These are phyloP conservation scores for Drosophila guanche DNA, from an alignment of 1,140 invertebrate genomes.

Conservation along the genomic window DNA sequence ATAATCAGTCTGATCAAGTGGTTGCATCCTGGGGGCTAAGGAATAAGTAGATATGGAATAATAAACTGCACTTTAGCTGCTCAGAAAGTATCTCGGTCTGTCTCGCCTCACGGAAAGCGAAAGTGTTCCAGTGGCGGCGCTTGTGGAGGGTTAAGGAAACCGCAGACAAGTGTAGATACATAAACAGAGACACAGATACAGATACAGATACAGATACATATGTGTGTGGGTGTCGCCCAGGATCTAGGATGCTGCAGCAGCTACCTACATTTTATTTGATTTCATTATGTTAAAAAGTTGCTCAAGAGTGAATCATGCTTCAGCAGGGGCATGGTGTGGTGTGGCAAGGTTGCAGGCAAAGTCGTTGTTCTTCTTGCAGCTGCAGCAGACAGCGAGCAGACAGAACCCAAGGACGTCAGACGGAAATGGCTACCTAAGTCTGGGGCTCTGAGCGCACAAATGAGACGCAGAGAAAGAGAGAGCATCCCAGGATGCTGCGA, in stretches of 20 bases:
- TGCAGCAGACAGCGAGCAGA: constrained; percentile 70
- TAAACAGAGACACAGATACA: constrained; percentile 37
- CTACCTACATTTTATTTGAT: constrained; percentile 81
- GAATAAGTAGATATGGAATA: too few relatives aligned
- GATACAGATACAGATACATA: neutral
- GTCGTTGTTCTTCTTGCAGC: constrained; percentile 44
- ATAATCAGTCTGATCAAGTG: too few relatives aligned
- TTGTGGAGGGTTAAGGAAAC: constrained; percentile 14
- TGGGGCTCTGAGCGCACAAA: constrained; percentile 19
- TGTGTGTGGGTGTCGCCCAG: constrained; percentile 8
- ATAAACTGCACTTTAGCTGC: neutral
- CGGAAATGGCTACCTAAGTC: constrained; percentile 15
- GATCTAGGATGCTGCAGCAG: neutral
- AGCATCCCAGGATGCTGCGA: constrained; percentile 34
- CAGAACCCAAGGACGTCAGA: constrained; percentile 49
- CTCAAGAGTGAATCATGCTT: constrained; percentile 74
- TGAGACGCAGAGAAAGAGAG: constrained; percentile 32
- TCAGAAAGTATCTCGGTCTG: neutral
- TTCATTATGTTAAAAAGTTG: constrained; percentile 82
- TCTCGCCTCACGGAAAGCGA: constrained; percentile 38
- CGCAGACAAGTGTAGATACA: constrained; percentile 58
- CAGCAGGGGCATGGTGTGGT: neutral
- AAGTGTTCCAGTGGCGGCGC: constrained; percentile 57
- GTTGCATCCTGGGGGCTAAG: too few relatives aligned
- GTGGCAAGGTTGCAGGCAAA: constrained; percentile 45